A percentile compares a stretch with the other conserved stretches of the same genome.
Evolutionary conservation across 2,113 vertebrate species (phyloP).

Genomic region (Marmota monax): DNA sequence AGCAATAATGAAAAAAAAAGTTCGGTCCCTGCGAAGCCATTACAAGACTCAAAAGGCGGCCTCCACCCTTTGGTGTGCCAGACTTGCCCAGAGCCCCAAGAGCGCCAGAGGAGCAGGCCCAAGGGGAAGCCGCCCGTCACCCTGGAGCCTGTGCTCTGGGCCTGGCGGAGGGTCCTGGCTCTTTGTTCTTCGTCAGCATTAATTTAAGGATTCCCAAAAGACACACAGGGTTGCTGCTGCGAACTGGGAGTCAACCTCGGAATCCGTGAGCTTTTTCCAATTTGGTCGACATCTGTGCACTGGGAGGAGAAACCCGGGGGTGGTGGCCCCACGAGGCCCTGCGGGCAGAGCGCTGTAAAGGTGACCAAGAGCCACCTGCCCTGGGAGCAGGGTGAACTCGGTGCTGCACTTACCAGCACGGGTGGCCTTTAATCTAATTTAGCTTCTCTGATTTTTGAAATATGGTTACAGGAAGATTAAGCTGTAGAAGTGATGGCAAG

Average conservation of each 20-base stretch:
- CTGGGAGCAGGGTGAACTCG: background rate
- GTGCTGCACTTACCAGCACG: background rate
- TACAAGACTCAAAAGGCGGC: background rate
- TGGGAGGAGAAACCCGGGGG: fast-evolving
- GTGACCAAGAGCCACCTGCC: background rate
- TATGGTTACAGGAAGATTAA: slow-evolving; percentile 68
- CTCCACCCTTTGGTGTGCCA: fast-evolving
- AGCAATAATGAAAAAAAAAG: background rate
- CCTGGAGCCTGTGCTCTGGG: background rate
- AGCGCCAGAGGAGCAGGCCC: fast-evolving
- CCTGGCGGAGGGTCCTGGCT: background rate
- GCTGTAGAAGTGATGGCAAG: background rate
- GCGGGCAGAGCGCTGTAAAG: fast-evolving
- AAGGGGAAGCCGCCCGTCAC: background rate
- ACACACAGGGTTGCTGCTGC: fast-evolving
- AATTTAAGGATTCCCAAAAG: background rate
- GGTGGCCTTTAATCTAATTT: slow-evolving; percentile 28
- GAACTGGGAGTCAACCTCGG: background rate
- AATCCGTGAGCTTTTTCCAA: background rate
- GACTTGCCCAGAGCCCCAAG: fast-evolving
- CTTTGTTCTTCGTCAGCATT: background rate
- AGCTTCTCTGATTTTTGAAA: slow-evolving; percentile 32
- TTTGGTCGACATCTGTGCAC: background rate
- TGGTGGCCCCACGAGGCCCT: fast-evolving
- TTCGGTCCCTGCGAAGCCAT: background rate